These are phyloP conservation scores for Mya arenaria DNA, from an alignment of 1,140 invertebrate genomes.

Conservation along the genomic window DNA sequence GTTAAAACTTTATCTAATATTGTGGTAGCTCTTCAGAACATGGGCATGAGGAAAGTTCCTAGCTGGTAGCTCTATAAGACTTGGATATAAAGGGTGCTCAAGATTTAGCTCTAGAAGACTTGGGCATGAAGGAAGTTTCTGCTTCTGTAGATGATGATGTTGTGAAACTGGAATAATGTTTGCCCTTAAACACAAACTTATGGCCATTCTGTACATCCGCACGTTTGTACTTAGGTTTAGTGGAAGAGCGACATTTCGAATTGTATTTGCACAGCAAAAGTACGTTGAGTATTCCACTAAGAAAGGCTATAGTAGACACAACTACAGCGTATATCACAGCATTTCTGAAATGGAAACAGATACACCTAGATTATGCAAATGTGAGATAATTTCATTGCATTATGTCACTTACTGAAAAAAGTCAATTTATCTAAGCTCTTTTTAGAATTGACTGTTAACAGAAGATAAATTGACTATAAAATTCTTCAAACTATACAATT, in stretches of 20 bases:
- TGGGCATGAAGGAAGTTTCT: not conserved
- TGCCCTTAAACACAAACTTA: not conserved
- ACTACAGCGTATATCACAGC: not conserved
- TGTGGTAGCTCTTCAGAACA: too few species aligned
- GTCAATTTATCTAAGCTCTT: not conserved
- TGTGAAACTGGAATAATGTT: not conserved
- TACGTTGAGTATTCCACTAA: not conserved
- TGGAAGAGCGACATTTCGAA: not conserved
- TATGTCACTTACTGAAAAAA: not conserved
- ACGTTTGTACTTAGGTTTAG: not conserved
- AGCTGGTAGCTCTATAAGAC: too few species aligned
- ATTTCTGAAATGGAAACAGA: not conserved
- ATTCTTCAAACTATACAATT: not conserved
- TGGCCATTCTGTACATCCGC: not conserved
- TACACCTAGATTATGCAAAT: not conserved
- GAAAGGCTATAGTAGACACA: not conserved
- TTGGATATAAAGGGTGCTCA: too few species aligned
- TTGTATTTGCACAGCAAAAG: not conserved
- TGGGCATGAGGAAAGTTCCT: too few species aligned
- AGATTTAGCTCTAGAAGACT: too few species aligned
- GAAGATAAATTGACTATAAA: not conserved
- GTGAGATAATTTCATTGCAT: not conserved
- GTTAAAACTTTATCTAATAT: too few species aligned
- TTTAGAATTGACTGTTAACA: not conserved
- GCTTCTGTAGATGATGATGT: not conserved